A percentile compares a stretch with the other conserved stretches of the same genome.
Evolutionary conservation across 2,797 vertebrate species (phyloP).

Genomic region (Intellagama lesueurii): DNA sequence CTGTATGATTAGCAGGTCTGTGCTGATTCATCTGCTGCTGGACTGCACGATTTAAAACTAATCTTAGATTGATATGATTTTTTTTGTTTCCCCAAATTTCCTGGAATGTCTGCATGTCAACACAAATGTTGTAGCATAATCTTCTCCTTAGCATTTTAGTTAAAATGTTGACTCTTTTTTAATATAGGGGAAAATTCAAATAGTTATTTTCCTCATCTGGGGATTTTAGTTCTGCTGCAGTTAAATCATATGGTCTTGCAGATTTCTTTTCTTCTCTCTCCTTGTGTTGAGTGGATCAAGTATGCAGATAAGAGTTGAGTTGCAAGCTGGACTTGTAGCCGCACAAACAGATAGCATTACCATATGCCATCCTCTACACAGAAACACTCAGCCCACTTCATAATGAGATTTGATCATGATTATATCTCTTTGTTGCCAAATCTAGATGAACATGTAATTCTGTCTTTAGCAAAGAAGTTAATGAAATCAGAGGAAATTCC

Average conservation of each 20-base stretch:
- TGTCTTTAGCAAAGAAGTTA: constrained; percentile 18
- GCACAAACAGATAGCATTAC: background rate
- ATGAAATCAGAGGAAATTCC: background rate
- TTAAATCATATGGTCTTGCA: background rate
- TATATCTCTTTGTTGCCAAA: background rate
- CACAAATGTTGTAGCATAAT: background rate
- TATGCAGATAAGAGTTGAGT: background rate
- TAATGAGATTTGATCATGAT: background rate
- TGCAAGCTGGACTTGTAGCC: background rate
- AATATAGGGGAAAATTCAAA: background rate
- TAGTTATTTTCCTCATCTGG: background rate
- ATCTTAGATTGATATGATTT: background rate
- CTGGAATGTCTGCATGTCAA: background rate
- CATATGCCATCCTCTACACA: background rate
- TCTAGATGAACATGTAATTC: background rate
- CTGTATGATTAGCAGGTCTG: background rate
- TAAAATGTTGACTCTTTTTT: background rate
- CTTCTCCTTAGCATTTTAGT: background rate
- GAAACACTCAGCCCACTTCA: background rate
- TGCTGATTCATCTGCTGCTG: background rate
- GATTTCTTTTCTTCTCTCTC: background rate
- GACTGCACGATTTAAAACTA: background rate
- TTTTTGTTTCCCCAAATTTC: background rate
- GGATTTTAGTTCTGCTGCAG: background rate
- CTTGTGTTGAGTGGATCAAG: background rate